Conservation (phyloP, 2,113 vertebrate genomes). For the Struthio camelus region DNA sequence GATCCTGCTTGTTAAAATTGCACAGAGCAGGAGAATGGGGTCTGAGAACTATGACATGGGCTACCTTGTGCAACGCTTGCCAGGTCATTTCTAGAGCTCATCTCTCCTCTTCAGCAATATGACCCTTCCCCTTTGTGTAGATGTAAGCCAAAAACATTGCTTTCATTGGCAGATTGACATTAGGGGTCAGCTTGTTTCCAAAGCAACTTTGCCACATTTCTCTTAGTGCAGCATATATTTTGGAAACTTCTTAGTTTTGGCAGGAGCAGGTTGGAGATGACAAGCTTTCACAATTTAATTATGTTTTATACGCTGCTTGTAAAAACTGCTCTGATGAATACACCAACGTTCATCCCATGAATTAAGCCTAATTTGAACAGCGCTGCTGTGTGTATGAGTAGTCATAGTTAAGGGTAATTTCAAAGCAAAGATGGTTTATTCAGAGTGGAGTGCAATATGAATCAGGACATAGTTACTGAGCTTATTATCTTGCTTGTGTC, state of each 20-base stretch:
- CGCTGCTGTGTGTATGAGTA: neutral
- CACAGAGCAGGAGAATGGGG: neutral
- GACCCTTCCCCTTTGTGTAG: neutral
- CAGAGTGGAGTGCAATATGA: neutral
- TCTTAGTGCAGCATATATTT: neutral
- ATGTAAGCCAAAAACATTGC: conserved; percentile 24
- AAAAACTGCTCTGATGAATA: neutral
- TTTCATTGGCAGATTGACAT: neutral
- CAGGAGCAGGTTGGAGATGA: neutral
- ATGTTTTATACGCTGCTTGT: neutral
- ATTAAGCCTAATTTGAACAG: neutral
- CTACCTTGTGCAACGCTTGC: neutral
- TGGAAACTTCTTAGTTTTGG: neutral
- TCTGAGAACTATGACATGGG: neutral
- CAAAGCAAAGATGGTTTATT: neutral
- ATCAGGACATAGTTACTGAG: neutral
- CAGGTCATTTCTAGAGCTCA: conserved; percentile 40
- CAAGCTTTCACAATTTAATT: neutral
- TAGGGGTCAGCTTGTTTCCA: conserved; percentile 1
- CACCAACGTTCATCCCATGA: neutral
- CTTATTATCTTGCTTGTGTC: conserved; percentile 45
- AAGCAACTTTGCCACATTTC: conserved; percentile 1
- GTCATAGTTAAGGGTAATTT: neutral
- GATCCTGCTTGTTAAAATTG: neutral
- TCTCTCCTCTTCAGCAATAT: conserved; percentile 22